phyloP scores from a whole-genome alignment of 2,113 vertebrate species.

The Catagonus wagneri region DNA sequence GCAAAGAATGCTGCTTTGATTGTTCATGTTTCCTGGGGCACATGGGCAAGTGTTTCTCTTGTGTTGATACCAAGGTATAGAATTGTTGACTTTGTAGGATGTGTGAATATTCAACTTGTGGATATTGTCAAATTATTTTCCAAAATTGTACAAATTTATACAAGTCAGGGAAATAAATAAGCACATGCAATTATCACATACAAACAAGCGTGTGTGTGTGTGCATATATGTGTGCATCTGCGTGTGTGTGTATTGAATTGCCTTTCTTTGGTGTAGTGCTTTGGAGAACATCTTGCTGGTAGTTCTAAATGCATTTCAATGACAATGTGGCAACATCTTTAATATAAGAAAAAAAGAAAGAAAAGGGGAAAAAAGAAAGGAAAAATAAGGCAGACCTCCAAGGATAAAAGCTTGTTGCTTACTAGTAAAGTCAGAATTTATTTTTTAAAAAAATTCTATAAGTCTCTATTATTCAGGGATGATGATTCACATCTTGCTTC shows the following conservation, averaged over 20 bases:
- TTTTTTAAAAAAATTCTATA: background rate
- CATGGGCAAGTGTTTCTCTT: conserved; percentile 3
- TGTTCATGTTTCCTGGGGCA: background rate
- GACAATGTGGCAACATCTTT: conserved; percentile 21
- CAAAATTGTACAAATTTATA: conserved; percentile 2
- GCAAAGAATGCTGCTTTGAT: background rate
- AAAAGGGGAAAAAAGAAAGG: background rate
- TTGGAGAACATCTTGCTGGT: conserved; percentile 46
- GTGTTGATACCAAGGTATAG: background rate
- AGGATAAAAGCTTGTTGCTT: background rate
- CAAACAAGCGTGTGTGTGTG: background rate
- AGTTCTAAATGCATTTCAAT: conserved; percentile 25
- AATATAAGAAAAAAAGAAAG: background rate
- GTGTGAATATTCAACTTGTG: background rate
- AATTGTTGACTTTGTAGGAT: conserved; percentile 11
- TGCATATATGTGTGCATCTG: background rate
- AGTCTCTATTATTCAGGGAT: background rate
- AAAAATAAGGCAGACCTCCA: background rate
- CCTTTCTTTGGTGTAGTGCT: conserved; percentile 9
- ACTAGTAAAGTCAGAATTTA: background rate
- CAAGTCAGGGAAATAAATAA: conserved; percentile 22
- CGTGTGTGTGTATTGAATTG: background rate
- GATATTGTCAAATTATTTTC: conserved; percentile 13
- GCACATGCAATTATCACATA: background rate
- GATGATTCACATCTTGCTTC: background rate